Base-by-base conservation (phyloP, 2,888 invertebrate genomes). In the Drymonia ruficornis region DNA sequence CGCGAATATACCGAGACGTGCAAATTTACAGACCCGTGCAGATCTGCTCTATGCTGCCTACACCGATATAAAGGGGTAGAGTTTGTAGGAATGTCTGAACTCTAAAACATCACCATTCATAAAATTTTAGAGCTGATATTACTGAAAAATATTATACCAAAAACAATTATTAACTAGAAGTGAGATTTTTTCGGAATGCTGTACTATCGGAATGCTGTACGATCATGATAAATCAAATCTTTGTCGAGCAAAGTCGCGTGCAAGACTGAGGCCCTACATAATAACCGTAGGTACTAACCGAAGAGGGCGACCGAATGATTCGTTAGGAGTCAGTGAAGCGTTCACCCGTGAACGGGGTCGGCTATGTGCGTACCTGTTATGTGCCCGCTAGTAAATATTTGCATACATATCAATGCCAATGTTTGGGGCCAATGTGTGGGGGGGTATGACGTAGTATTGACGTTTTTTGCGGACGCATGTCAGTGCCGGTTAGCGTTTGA, bases 301-400 rank as follows among this genome's bases (percentile, higher is more conserved):
- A 61, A 73, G 77, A 74, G 80, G 79, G 77, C 75, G 71, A 67
- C 70, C 70, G 83, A 79, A 80, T 79, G 74, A 83, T 82, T 91
- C 91, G 91, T 89, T 87, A 87, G 88, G 80, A 90, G 83, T 82
- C 89, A 90, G 76, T 86, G 75, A 82, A 83, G 79, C 90, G 86
- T 89, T 87, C 90, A 89, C 65, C 80, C 86, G 89, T 86, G 88
- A 88, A 87, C 87, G 76, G 87, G 85, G 85, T 81, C 82, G 86
- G 76, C 74, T 81, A 79, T 78, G 77, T 81, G 73, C 79, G 74
- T 83, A 84, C 87, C 88, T 85, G 87, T 77, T 88, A 89, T 89
- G 78, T 87, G 80, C 80, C 73, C 78, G 80, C 86, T 86, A 83
- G 80, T 88, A 83, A 87, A 89, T 89, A 91, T 91, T 91, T 91